Evolutionary conservation across 2,113 vertebrate genomes (phyloP).

Genomic region (Oxyruncus cristatus): DNA sequence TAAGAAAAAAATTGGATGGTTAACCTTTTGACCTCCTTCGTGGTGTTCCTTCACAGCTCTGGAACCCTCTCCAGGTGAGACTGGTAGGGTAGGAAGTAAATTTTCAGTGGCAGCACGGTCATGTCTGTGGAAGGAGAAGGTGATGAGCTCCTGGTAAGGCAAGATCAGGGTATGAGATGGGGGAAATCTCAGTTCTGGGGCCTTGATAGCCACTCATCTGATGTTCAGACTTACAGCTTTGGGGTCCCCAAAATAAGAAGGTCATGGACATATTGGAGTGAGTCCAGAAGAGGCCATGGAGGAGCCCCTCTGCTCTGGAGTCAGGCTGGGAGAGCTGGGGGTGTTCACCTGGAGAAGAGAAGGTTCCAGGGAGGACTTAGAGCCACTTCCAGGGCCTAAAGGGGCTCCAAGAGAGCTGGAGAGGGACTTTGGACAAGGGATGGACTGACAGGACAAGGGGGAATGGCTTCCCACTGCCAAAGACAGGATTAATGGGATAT

Average conservation of each 20-base stretch:
- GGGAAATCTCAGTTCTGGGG: background rate
- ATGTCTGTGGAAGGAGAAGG: background rate
- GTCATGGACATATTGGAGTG: fast-evolving
- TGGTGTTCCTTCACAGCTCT: background rate
- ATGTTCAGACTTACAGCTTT: background rate
- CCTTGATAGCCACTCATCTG: fast-evolving
- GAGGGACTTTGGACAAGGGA: background rate
- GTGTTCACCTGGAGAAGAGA: background rate
- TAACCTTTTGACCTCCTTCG: background rate
- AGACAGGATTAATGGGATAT: fast-evolving
- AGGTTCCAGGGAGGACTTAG: fast-evolving
- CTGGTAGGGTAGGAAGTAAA: background rate
- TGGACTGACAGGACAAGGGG: background rate
- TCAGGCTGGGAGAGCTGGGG: background rate
- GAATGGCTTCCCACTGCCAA: background rate
- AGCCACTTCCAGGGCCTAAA: fast-evolving
- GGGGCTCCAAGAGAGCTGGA: background rate
- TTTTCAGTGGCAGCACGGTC: background rate
- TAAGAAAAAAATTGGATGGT: background rate
- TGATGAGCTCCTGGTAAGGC: background rate
- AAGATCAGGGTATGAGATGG: fast-evolving
- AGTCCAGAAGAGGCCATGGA: background rate
- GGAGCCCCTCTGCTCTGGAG: background rate
- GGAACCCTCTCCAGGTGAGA: background rate
- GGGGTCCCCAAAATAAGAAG: background rate